phyloP scores from a whole-genome alignment of 2,113 vertebrate species.

The Columbina picui region DNA sequence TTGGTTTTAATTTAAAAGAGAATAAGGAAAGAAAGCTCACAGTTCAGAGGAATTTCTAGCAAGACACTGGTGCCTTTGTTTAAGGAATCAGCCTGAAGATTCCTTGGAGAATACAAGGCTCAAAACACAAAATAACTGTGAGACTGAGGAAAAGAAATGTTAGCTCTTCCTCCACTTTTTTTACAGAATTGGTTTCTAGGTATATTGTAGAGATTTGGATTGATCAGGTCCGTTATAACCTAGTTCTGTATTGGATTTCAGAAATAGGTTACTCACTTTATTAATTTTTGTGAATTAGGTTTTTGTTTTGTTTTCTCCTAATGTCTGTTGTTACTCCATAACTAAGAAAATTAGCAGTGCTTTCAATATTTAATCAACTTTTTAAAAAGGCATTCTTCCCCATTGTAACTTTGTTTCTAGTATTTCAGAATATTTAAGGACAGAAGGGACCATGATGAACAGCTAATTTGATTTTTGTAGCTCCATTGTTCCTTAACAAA shows the following conservation, averaged over 20 bases:
- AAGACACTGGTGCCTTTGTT: neutral
- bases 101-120: neutral
- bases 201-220: neutral
- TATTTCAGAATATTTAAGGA: conserved; percentile 32
- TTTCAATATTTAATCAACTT: conserved; percentile 39
- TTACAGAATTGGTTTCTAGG: neutral
- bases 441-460: neutral
- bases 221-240: neutral
- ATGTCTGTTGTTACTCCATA: neutral
- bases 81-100: neutral
- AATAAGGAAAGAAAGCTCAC: neutral
- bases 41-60: neutral
- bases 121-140: neutral
- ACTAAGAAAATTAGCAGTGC: neutral
- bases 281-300: conserved; percentile 4
- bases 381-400: conserved; percentile 26
- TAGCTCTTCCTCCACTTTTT: neutral
- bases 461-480: conserved; percentile 22
- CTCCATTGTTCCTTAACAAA: conserved; percentile 44
- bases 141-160: neutral
- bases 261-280: neutral
- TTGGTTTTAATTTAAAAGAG: neutral
- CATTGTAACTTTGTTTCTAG: neutral
- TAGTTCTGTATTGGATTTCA: conserved; percentile 24
- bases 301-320: conserved; percentile 16